Percentiles rank a stretch among this genome's conserved stretches.
Evolutionary conservation across 2,113 vertebrate genomes (phyloP).

Genomic region (Hiodon tergisus): DNA sequence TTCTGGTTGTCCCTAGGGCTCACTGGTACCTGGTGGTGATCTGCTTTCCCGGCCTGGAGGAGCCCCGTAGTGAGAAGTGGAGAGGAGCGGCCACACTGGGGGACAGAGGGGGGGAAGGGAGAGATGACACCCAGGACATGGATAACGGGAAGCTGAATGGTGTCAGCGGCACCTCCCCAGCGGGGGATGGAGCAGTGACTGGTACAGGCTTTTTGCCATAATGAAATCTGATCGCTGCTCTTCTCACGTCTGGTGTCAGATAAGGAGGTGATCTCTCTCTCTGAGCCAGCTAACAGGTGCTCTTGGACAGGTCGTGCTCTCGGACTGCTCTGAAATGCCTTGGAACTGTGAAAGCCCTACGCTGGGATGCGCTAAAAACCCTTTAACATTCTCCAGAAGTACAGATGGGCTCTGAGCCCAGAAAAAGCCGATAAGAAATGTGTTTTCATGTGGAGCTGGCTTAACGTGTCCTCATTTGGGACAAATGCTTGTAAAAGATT

Average conservation of each 20-base stretch:
- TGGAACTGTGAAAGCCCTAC: too few relatives aligned
- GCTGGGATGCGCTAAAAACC: background rate
- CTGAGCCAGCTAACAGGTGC: too few relatives aligned
- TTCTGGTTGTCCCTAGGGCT: slow-evolving; percentile 53
- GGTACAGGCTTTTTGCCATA: too few relatives aligned
- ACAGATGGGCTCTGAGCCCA: background rate
- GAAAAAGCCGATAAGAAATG: background rate
- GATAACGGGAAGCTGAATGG: background rate
- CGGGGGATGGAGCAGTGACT: background rate
- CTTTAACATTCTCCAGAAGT: background rate
- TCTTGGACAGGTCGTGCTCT: too few relatives aligned
- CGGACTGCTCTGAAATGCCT: too few relatives aligned
- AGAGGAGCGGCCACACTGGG: slow-evolving; percentile 26
- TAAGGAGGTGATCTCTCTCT: too few relatives aligned
- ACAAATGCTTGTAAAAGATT: background rate
- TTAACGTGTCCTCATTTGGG: background rate
- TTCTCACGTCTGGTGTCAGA: too few relatives aligned
- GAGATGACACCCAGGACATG: background rate
- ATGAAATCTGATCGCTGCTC: too few relatives aligned
- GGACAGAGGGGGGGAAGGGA: background rate
- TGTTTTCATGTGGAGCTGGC: background rate
- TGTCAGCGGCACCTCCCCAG: background rate
- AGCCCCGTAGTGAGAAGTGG: slow-evolving; percentile 57
- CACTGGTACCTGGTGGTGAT: slow-evolving; percentile 92
- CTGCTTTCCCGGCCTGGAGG: slow-evolving; percentile 85